These are phyloP conservation scores for Cygnus buccinator DNA, from an alignment of 2,113 vertebrate genomes.

Conservation along the genomic window DNA sequence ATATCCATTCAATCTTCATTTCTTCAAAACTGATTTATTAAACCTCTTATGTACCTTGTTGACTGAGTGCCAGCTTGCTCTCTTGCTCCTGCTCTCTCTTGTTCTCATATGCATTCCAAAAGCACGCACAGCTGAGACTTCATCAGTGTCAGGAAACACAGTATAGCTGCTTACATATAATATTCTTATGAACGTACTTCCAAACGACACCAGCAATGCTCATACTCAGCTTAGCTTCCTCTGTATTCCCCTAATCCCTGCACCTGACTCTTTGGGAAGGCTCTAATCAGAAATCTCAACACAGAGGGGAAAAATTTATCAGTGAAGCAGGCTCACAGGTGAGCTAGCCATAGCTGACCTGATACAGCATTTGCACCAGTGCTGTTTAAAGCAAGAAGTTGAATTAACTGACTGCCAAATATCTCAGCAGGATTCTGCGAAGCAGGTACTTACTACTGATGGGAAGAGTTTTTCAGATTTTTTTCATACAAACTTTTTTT, in stretches of 20 bases:
- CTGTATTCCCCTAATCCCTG: background rate
- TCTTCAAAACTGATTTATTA: background rate
- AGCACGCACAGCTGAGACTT: background rate
- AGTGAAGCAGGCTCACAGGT: too few relatives aligned
- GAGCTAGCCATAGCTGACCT: background rate
- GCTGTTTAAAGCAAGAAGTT: background rate
- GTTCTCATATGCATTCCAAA: background rate
- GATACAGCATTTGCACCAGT: background rate
- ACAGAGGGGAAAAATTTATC: background rate
- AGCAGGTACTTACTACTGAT: background rate
- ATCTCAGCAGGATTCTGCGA: background rate
- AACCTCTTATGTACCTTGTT: background rate
- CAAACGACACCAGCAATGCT: background rate
- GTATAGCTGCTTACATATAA: background rate
- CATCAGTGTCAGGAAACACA: background rate
- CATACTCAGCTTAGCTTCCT: background rate
- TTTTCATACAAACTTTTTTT: background rate
- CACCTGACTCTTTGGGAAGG: background rate
- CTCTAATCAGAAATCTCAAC: background rate
- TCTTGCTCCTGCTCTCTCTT: background rate
- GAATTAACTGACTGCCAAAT: background rate
- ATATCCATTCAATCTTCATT: background rate
- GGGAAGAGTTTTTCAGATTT: background rate
- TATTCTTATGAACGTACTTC: fast-evolving
- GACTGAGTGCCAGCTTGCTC: background rate